Evolutionary conservation across 2,113 vertebrate genomes (phyloP), one percentile per base, ranked within the genome.

Genomic region (Grammomys surdaster): DNA sequence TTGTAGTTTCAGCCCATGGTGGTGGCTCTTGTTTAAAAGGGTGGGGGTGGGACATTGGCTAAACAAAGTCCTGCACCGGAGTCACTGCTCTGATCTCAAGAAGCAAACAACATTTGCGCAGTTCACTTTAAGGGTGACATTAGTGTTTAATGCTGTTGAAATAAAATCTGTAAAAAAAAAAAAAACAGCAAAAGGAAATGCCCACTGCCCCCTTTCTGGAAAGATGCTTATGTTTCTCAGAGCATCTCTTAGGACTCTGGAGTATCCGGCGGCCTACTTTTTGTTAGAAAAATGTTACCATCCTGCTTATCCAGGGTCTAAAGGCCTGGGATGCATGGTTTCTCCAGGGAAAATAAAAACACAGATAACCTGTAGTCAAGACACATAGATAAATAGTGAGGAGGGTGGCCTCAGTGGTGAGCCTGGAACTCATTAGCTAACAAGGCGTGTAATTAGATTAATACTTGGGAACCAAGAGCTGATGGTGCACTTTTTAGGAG

Each of bases 371-470:
- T 95, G 85, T 91, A 82, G 75, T 84, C 96, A 58, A 54, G 75
- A 70, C 5, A 98, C 97, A 95, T 63, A 98, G 96, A 92, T 91
- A 98, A 97, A 96, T 70, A 91, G 96, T 56, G 7, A 77, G 70
- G 96, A 98, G 96, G 76, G 85, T 87, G 92, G 19, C 96, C 84
- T 70, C 89, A 92, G 98, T 78, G 92, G 97, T 94, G 96, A 97
- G 96, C 98, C 96, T 77, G 75, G 97, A 97, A 84, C 97, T 98
- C 98, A 98, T 98, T 98, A 98, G 97, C 97, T 98, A 98, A 98
- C 98, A 97, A 97, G 88, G 92, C 95, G 0, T 98, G 96, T 98
- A 98, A 98, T 98, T 98, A 97, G 98, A 98, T 98, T 98, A 98
- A 97, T 95, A 93, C 93, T 69, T 33, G 90, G 96, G 98, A 98